Evolutionary conservation across 1,140 invertebrate genomes (phyloP).

Genomic region (Apis laboriosa): DNA sequence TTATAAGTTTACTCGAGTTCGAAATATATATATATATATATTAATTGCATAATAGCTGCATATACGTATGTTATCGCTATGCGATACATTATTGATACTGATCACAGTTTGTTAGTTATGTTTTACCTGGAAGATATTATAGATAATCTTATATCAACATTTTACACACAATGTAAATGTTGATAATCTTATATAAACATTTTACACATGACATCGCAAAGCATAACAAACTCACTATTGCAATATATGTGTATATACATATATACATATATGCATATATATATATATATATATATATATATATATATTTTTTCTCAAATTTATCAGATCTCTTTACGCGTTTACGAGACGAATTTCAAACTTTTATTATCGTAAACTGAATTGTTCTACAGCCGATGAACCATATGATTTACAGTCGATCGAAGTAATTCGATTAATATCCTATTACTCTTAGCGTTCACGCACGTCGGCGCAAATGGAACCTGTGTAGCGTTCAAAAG

Average conservation of each 20-base stretch:
- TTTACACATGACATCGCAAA: neutral
- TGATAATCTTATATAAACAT: constrained; percentile 4
- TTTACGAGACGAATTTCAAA: neutral
- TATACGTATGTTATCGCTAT: neutral
- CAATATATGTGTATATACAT: too few relatives aligned
- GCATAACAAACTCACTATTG: neutral
- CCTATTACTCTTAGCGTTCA: constrained; percentile 14
- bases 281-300: too few relatives aligned
- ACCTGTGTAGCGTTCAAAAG: constrained; percentile 4
- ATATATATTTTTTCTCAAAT: too few relatives aligned
- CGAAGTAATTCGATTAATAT: constrained; percentile 30
- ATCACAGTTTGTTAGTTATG: constrained; percentile 56
- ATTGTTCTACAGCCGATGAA: neutral
- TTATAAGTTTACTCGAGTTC: constrained; percentile 56
- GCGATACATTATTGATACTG: constrained; percentile 52
- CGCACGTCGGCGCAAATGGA: constrained; percentile 18
- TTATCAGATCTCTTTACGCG: neutral
- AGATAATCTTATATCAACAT: constrained; percentile 36
- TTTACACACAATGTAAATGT: constrained; percentile 9
- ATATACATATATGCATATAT: too few relatives aligned
- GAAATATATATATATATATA: neutral
- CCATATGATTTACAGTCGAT: constrained; percentile 20
- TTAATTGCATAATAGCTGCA: constrained; percentile 15
- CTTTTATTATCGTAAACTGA: neutral
- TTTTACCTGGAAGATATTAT: constrained; percentile 41